Conservation (phyloP, 2,888 invertebrate species). For the Scrobipalpa costella region DNA sequence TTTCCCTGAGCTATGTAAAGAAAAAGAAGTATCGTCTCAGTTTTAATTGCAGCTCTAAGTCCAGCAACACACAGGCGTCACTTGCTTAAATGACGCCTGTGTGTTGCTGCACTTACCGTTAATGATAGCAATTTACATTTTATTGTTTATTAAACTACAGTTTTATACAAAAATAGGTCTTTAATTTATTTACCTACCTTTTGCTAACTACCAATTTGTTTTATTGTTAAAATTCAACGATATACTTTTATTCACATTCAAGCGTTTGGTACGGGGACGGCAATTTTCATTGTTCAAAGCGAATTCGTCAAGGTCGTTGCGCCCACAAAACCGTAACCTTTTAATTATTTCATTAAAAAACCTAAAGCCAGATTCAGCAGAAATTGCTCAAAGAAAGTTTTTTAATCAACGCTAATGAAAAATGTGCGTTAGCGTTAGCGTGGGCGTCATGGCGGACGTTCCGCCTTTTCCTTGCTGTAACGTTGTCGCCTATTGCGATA, state of each 20-base stretch:
- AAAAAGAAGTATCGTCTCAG: background rate
- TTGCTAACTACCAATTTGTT: background rate
- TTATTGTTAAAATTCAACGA: background rate
- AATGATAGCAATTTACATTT: background rate
- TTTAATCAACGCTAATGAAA: constrained; percentile 64
- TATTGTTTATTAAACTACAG: background rate
- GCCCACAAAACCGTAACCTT: constrained; percentile 30
- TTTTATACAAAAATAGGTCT: background rate
- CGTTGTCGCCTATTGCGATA: constrained; percentile 15
- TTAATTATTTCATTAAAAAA: constrained; percentile 49
- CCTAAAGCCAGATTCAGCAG: constrained; percentile 41
- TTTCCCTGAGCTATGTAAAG: constrained; percentile 14
- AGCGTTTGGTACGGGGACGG: background rate
- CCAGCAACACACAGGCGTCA: too few relatives aligned
- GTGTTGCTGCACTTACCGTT: background rate
- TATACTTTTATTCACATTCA: background rate
- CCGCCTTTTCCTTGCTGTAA: background rate
- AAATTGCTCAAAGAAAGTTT: constrained; percentile 54
- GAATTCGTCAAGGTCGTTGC: constrained; percentile 16
- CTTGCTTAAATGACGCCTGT: too few relatives aligned
- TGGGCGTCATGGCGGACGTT: constrained; percentile 18
- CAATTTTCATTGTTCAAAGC: background rate
- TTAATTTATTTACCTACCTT: background rate
- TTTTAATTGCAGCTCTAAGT: constrained; percentile 1
- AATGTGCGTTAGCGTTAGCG: constrained; percentile 43